Percentiles rank a stretch among this genome's conserved stretches.
Conservation (phyloP, 2,113 vertebrate genomes). For the Tringa solitaria region DNA sequence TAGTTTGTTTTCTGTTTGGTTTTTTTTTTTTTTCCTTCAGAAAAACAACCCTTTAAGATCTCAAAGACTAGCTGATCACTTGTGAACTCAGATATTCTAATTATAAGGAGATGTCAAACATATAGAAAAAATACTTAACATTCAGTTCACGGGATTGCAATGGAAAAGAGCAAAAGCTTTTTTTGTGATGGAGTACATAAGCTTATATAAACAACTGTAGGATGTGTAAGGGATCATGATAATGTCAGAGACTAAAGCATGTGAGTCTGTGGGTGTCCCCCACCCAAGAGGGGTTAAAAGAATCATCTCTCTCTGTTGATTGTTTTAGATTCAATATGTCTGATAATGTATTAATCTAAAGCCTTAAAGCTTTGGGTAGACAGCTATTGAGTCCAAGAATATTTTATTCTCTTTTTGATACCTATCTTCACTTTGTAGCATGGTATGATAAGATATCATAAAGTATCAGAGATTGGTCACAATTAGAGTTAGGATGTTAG, state of each 20-base stretch:
- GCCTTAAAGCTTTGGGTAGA: background rate
- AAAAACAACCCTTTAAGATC: background rate
- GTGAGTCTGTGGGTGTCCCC: background rate
- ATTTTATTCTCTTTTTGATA: background rate
- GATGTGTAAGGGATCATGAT: background rate
- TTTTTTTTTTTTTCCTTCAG: background rate
- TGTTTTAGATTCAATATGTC: background rate
- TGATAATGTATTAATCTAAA: background rate
- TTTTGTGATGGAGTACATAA: background rate
- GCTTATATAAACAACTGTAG: constrained; percentile 16
- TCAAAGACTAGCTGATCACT: background rate
- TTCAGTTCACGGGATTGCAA: background rate
- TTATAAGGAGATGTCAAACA: background rate
- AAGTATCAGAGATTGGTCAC: background rate
- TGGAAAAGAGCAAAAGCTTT: background rate
- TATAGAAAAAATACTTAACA: background rate
- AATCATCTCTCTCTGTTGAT: background rate
- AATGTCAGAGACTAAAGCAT: background rate
- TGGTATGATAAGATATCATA: background rate
- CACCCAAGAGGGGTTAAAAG: background rate
- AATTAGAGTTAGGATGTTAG: background rate
- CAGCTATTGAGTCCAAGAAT: background rate
- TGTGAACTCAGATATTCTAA: background rate
- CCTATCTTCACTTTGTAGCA: background rate
- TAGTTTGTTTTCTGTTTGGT: background rate